phyloP scores from a whole-genome alignment of 2,888 invertebrate species.

The Chydorus sphaericus region DNA sequence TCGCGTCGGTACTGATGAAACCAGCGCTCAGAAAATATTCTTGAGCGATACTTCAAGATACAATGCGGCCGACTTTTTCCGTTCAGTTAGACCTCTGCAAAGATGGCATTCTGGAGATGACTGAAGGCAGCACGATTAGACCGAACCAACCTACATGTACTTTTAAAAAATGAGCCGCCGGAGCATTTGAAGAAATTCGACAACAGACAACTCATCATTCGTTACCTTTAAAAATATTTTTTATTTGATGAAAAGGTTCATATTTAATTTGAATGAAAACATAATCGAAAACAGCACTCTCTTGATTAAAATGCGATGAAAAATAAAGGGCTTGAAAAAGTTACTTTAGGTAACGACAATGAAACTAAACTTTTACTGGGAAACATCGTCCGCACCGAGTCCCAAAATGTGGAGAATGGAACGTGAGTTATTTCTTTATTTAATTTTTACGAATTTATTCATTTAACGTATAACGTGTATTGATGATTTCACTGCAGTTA shows the following conservation, averaged over 20 bases:
- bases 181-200: conserved; percentile 35
- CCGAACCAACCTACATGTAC: not conserved
- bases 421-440: not conserved
- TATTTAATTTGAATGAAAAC: no score
- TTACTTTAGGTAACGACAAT: not conserved
- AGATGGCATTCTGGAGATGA: no score
- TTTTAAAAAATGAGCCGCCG: not conserved
- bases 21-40: no score
- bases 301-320: no score
- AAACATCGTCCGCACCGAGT: not conserved
- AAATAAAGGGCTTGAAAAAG: no score
- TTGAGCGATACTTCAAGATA: no score
- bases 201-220: conserved; percentile 40
- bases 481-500: not conserved
- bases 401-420: not conserved
- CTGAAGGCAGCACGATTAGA: not conserved
- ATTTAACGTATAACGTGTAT: not conserved
- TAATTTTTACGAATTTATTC: not conserved
- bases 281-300: no score
- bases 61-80: no score
- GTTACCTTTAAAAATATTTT: no score
- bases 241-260: no score
- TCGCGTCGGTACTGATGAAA: no score
- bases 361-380: not conserved
- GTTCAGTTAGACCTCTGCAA: no score